Base-by-base conservation (phyloP, 1,140 invertebrate species). In the Ips nitidus region DNA sequence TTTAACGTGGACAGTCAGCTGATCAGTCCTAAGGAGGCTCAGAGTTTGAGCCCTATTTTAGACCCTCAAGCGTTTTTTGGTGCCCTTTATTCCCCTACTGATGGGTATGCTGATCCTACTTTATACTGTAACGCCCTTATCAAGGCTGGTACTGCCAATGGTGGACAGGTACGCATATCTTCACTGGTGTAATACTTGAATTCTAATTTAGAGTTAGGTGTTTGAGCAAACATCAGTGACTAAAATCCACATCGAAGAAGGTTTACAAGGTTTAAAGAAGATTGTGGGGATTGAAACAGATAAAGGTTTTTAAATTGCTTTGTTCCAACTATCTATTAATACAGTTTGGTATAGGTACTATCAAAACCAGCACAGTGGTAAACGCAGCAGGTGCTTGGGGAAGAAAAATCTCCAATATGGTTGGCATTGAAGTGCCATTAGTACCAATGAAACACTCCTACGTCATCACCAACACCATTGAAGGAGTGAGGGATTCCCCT, bases 361-460 rank as follows among this genome's bases (percentile, higher is more conserved):
- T 94, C 68, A 87, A 86, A 75, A 92, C 91, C 1, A 88, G 87
- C 67, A 87, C 86, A 73, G 83, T 94, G 36, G 84, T 94, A 2
- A 94, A 93, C 75, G 90, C 90, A 70, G 83, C 85, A 74, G 93
- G 93, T 43, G 90, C 86, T 1, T 96, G 94, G 94, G 89, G 92
- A 1, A 85, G 88, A 38, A 85, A 88, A 66, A 81, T 95, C 56
- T 87, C 90, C 0, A 82, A 87, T 69, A 88, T 89, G 80, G 87
- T 89, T 36, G 91, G 90, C 1, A 77, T 91, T 1, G 83, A 86
- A 40, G 85, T 95, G 5, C 94, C 94, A 0, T 71, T 95, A 36
- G 81, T 90, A 40, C 87, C 92, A 0, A 93, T 95, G 86, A 94
- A 94, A 78, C 94, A 96, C 76, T 89, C 94, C 0, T 97, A 95